These are phyloP conservation scores for Sebastes iracundus DNA, from an alignment of 2,797 vertebrate species.

Conservation along the genomic window DNA sequence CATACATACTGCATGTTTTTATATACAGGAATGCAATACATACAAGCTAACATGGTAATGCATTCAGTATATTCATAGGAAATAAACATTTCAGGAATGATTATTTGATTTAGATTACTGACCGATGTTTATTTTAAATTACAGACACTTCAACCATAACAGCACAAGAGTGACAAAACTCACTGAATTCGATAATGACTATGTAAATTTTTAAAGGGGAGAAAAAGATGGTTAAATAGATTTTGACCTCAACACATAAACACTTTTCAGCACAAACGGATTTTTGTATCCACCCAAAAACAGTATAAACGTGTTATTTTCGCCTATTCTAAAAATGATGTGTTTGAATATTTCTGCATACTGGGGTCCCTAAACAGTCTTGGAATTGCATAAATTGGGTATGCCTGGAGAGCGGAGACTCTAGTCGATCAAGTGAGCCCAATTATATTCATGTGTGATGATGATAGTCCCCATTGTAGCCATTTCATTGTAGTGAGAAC, in stretches of 20 bases:
- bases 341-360: no score
- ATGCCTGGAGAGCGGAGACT: no score
- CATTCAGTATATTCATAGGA: not conserved
- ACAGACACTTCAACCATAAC: not conserved
- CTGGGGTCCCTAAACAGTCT: no score
- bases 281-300: not conserved
- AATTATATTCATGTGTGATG: no score
- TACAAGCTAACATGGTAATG: not conserved
- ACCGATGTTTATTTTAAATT: not conserved
- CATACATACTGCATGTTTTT: not conserved
- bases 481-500: no score
- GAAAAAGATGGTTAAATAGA: not conserved
- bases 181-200: not conserved
- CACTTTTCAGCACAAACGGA: not conserved
- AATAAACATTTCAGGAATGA: not conserved
- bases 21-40: not conserved
- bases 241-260: not conserved
- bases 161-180: not conserved
- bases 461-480: accelerated
- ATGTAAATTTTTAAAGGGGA: no score
- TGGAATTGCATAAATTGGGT: no score
- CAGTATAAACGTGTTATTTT: no score
- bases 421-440: no score
- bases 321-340: no score
- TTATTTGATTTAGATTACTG: not conserved